These are phyloP conservation scores for Micoletzkya japonica DNA, from an alignment of 2,888 invertebrate species.

Conservation along the genomic window DNA sequence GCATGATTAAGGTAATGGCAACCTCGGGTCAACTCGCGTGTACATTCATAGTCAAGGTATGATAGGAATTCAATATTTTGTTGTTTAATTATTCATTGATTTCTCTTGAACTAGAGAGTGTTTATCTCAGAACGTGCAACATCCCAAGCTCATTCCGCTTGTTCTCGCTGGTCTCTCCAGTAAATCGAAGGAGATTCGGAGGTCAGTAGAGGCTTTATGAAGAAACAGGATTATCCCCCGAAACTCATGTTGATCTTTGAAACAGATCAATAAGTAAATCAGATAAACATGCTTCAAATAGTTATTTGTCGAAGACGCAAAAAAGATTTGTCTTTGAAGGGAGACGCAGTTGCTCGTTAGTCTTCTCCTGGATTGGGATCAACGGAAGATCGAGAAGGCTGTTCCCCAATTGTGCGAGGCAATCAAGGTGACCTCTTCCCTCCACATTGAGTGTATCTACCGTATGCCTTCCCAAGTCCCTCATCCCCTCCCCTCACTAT, in stretches of 20 bases:
- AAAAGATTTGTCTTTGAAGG: conserved; percentile 1
- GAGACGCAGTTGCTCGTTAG: conserved; percentile 18
- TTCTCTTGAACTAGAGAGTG: too few species aligned
- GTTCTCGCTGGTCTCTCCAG: conserved; percentile 26
- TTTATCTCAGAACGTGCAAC: conserved; percentile 33
- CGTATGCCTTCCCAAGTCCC: neutral
- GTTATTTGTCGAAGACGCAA: too few species aligned
- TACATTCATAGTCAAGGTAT: conserved; percentile 40
- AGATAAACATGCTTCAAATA: too few species aligned
- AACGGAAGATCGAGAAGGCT: conserved; percentile 15
- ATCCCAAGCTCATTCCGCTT: conserved; percentile 28
- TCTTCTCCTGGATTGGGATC: conserved; percentile 13
- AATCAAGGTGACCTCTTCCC: conserved; percentile 67
- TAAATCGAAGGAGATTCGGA: conserved; percentile 39
- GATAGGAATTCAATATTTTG: conserved; percentile 17
- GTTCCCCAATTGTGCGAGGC: conserved; percentile 76
- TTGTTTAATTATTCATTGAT: conserved; percentile 27
- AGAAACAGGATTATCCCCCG: neutral
- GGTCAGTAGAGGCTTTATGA: conserved; percentile 24
- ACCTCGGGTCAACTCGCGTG: conserved; percentile 34
- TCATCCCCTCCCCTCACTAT: neutral
- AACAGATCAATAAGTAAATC: too few species aligned
- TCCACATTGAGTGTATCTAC: neutral
- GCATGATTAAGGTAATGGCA: conserved; percentile 30
- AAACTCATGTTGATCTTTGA: too few species aligned